Evolutionary conservation across 2,113 vertebrate genomes (phyloP), one percentile per base, ranked within the genome.

Genomic region (Notarius lentiginosus): DNA sequence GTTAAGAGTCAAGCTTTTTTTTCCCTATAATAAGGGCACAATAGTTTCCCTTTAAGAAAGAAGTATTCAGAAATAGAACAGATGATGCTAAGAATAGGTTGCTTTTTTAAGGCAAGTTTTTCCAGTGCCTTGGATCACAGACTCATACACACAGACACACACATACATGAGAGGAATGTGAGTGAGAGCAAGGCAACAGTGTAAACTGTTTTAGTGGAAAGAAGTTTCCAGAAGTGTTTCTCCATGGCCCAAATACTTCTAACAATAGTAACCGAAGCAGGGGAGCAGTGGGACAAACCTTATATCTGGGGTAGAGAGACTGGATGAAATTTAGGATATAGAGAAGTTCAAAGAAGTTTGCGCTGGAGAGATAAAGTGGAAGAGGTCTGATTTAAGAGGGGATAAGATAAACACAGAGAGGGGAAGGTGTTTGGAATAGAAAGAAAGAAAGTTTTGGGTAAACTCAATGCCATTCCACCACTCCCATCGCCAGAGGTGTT

Each of bases 61-160:
- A 83, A 60, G 58, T 30, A 63, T 49, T 90, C 92, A 77, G 30
- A 91, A 91, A 89, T 87, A 84, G 85, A 89, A 83, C 89, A 82
- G 63, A 84, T 49, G 82, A 58, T 83, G 77, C 93, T 93, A 92
- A 92, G 86, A 92, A 94, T 93, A 94, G 91, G 86, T 51, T 30
- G 55, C 84, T 91, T 85, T 91, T 92, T 92, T 82, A 83, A 83
- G 87, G 84, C 9, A 92, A 85, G 84, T 92, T 91, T 86, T 93
- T 93, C 88, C 90, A 92, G 89, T 60, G 82, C 82, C 73, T 90
- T 88, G 66, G 80, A 90, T 88, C 87, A 79, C 84, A 89, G 89
- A 87, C 72, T 88, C 81, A 89, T 76, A 88, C 58, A 80, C 73
- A 63, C 85, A 86, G 41, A 68, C 86, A 83, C 81, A 77, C 81